These are phyloP conservation scores for Tretioscincus oriximinensis DNA, from an alignment of 2,113 vertebrate genomes.

Conservation along the genomic window DNA sequence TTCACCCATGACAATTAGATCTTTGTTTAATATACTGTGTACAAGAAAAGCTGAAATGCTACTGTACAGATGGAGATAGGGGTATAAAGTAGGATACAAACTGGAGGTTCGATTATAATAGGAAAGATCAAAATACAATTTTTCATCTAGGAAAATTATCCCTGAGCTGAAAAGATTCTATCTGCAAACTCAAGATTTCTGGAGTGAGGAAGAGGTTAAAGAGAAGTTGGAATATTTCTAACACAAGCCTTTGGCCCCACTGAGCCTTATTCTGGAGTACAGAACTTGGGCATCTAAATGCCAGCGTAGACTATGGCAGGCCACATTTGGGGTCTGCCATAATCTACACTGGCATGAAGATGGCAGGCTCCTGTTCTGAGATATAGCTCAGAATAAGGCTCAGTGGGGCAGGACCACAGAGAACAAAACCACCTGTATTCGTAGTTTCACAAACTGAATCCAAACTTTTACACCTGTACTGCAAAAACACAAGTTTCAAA, in stretches of 20 bases:
- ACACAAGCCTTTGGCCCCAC: no score
- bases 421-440: no score
- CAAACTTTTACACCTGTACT: background rate
- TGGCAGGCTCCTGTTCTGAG: no score
- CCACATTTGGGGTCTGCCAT: no score
- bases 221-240: background rate
- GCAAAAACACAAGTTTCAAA: background rate
- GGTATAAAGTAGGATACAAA: accelerated
- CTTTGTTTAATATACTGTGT: background rate
- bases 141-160: background rate
- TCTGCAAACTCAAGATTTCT: background rate
- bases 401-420: no score
- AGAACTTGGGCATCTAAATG: background rate
- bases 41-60: background rate
- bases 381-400: no score
- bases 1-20: background rate
- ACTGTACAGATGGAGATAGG: background rate
- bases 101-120: background rate
- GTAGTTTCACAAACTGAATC: no score
- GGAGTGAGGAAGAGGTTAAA: background rate
- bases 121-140: background rate
- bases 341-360: no score
- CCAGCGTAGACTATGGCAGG: no score
- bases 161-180: background rate
- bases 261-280: no score